Evolutionary conservation across 2,888 invertebrate species (phyloP).

Genomic region (Mesorhabditis sp.): DNA sequence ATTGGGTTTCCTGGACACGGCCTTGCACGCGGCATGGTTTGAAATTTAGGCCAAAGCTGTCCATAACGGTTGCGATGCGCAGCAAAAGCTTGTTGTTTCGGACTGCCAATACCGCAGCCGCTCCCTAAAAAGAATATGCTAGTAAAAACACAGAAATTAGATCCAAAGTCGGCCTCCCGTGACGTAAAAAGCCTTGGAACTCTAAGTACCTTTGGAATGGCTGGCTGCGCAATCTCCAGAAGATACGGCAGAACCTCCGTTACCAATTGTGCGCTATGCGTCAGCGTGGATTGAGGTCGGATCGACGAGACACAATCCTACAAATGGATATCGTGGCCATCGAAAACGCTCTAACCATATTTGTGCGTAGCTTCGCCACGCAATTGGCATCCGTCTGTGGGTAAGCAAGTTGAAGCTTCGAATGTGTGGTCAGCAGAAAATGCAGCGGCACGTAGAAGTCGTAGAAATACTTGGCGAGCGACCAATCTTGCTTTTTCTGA

Average conservation of each 20-base stretch:
- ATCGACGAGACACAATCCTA: not conserved
- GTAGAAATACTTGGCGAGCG: constrained; percentile 27
- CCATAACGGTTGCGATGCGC: not conserved
- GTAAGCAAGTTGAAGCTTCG: constrained; percentile 17
- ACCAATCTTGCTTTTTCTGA: constrained; percentile 26
- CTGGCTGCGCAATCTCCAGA: not conserved
- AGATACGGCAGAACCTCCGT: not conserved
- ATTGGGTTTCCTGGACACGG: not conserved
- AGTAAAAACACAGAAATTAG: no score
- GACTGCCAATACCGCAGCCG: not conserved
- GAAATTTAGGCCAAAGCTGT: not conserved
- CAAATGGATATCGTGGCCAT: not conserved
- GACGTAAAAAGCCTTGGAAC: not conserved
- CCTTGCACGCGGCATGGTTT: not conserved
- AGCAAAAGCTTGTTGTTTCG: not conserved
- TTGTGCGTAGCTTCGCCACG: not conserved
- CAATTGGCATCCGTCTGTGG: not conserved
- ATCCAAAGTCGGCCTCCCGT: no score
- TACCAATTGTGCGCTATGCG: not conserved
- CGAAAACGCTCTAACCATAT: not conserved
- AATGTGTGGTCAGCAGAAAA: constrained; percentile 34
- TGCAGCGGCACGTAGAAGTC: constrained; percentile 32
- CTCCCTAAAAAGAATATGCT: not conserved
- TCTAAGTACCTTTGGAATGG: not conserved
- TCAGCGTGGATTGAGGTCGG: not conserved